These are phyloP conservation scores for Serinus canaria DNA, from an alignment of 2,113 vertebrate species.

Conservation along the genomic window DNA sequence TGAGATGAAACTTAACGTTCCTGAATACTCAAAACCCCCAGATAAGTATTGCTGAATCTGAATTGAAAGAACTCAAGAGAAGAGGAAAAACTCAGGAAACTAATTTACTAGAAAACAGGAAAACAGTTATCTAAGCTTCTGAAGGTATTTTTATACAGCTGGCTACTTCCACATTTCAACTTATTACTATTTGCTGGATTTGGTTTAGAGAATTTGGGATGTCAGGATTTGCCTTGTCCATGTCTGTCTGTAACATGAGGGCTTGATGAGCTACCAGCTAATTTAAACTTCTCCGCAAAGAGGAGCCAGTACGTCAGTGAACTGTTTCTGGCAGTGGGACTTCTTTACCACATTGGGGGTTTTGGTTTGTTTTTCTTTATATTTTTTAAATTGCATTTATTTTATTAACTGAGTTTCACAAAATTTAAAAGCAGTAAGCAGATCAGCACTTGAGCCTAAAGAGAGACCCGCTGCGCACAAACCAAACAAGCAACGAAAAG, in stretches of 20 bases:
- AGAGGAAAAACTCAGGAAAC: background rate
- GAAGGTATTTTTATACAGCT: fast-evolving
- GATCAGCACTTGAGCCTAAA: background rate
- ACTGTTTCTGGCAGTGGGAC: fast-evolving
- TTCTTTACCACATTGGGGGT: background rate
- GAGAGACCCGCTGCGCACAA: fast-evolving
- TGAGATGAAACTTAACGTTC: background rate
- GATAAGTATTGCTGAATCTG: background rate
- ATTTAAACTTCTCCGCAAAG: background rate
- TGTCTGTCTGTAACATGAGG: fast-evolving
- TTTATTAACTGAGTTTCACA: background rate
- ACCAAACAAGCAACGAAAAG: background rate
- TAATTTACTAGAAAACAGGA: background rate
- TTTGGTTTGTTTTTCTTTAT: background rate
- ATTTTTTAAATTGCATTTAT: no score
- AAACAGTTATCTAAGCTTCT: background rate
- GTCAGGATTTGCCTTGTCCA: no score
- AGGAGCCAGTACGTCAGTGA: fast-evolving
- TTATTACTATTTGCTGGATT: background rate
- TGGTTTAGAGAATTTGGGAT: background rate
- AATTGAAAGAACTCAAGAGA: background rate
- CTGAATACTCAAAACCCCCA: fast-evolving
- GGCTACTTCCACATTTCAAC: no score
- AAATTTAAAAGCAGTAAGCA: background rate
- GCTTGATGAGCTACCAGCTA: fast-evolving